Evolutionary conservation across 2,888 invertebrate genomes (phyloP), one percentile per base, ranked within the genome.

Genomic region (Noctuana brunneofusca): DNA sequence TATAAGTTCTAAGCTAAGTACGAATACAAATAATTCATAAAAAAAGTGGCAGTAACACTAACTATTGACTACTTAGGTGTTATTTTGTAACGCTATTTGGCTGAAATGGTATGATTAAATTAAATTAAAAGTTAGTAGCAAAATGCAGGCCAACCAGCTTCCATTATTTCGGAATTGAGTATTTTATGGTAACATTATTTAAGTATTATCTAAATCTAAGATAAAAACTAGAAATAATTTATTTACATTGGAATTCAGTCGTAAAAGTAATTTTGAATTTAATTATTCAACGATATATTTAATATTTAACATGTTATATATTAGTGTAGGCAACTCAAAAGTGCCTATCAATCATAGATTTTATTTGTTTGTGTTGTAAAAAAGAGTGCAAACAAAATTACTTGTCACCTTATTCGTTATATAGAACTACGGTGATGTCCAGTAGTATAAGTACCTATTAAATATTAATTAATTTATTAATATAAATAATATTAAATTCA

Each of bases 241-340:
- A 85, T 84, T 80, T 84, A 86, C 82, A 84, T 72, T 75, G 77
- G 77, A 74, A 76, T 78, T 84, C 81, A 84, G 83, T 85, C 84
- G 69, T 76, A 80, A 78, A 78, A 75, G 70, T 54, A 49, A 58
- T 58, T 64, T 53, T 32, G 38, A 65, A 65, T 41, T 43, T 27
- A 50, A 50, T 49, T 3, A n/a, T 58, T 30, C 4, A 22, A n/a
- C 5, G 5, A n/a, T 24, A n/a, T 24, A 2, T 22, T 48, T 22
- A 48, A 43, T 43, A 0, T 24, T 22, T 24, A 48, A 48, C n/a
- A 22, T 22, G n/a, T 20, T 12, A 18, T 48, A n/a, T n/a, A n/a
- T n/a, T n/a, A n/a, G n/a, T n/a, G n/a, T n/a, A n/a, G n/a, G n/a
- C n/a, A n/a, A n/a, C n/a, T n/a, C n/a, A n/a, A n/a, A n/a, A n/a